Evolutionary conservation across 1,140 invertebrate species (phyloP).

Genomic region (Bombus superbus): DNA sequence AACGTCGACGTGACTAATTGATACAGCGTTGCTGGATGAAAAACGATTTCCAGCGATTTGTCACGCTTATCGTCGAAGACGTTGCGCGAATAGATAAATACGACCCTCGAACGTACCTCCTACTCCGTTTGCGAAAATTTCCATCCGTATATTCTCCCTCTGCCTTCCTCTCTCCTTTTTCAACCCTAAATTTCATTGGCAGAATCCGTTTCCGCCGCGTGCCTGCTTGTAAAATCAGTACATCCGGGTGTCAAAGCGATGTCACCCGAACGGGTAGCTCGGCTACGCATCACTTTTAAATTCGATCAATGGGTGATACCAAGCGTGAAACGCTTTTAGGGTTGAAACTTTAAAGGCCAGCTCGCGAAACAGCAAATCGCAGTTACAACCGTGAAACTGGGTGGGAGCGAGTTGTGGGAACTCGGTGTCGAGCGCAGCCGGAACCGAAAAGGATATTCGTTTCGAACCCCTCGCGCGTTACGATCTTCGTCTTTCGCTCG

Average conservation of each 20-base stretch:
- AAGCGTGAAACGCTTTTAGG: slow-evolving; percentile 83
- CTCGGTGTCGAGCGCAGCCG: slow-evolving; percentile 58
- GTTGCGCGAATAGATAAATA: slow-evolving; percentile 49
- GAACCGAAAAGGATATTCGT: slow-evolving; percentile 67
- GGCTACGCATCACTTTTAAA: slow-evolving; percentile 79
- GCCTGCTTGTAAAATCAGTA: slow-evolving; percentile 82
- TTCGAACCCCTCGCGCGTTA: slow-evolving; percentile 57
- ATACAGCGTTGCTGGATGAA: not conserved
- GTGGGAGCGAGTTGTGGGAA: slow-evolving; percentile 71
- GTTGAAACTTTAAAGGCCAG: slow-evolving; percentile 80
- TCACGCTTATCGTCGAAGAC: slow-evolving; percentile 51
- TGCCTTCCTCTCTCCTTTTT: slow-evolving; percentile 23
- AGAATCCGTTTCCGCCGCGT: slow-evolving; percentile 82
- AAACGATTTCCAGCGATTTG: slow-evolving; percentile 51
- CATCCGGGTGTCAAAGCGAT: slow-evolving; percentile 82
- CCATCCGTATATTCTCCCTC: slow-evolving; percentile 35
- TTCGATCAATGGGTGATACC: slow-evolving; percentile 82
- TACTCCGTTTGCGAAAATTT: slow-evolving; percentile 27
- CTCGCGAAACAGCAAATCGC: slow-evolving; percentile 72
- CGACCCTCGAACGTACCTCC: slow-evolving; percentile 11
- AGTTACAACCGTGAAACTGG: slow-evolving; percentile 76
- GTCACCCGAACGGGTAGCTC: slow-evolving; percentile 72
- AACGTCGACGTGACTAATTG: slow-evolving; percentile 18
- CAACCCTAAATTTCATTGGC: slow-evolving; percentile 80
- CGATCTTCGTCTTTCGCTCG: slow-evolving; percentile 14